Evolutionary conservation across 2,797 vertebrate species (phyloP), one percentile per base, ranked within the genome.

Genomic region (Lagorchestes hirsutus): DNA sequence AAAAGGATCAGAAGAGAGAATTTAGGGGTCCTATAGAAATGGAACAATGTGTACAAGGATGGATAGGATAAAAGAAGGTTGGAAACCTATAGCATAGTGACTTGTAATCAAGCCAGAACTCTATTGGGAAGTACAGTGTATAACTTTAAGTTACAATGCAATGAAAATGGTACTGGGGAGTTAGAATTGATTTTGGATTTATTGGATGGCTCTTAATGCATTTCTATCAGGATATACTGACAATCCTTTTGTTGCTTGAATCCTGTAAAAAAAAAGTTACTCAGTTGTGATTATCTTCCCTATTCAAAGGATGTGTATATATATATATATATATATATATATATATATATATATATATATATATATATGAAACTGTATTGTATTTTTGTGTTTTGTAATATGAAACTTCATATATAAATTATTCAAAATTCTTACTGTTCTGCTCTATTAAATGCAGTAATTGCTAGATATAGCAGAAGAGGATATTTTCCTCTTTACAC

Each of bases 361-460:
- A 27, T 57, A 57, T 27, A 67, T 34, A 67, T 74, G n/a, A 29
- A 97, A 74, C 67, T 59, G 5, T 1, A 31, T 54, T 62, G 24
- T 59, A 59, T 59, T 87, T 91, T 50, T 91, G 3, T 54, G 5
- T 92, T 58, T 56, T 92, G 2, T 87, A 55, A 34, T 55, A 52
- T 62, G 1, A 96, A 95, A 92, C 28, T 92, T 94, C 62, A 91
- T 82, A 56, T 67, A 91, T 87, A 93, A 93, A 52, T 62, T 92
- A 40, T 31, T 54, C 34, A 62, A 12, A 94, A 57, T 40, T 96
- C 62, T 67, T 94, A 93, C 90, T 40, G 91, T 46, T 16, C 54
- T 62, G 34, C 5, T 54, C 54, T 93, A 58, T 16, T 29, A 56
- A 90, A 91, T 13, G 0, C 62, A 95, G 90, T 67, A 62, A 54